Conservation (phyloP, 2,797 vertebrate genomes). For the Adelosebastes latens region DNA sequence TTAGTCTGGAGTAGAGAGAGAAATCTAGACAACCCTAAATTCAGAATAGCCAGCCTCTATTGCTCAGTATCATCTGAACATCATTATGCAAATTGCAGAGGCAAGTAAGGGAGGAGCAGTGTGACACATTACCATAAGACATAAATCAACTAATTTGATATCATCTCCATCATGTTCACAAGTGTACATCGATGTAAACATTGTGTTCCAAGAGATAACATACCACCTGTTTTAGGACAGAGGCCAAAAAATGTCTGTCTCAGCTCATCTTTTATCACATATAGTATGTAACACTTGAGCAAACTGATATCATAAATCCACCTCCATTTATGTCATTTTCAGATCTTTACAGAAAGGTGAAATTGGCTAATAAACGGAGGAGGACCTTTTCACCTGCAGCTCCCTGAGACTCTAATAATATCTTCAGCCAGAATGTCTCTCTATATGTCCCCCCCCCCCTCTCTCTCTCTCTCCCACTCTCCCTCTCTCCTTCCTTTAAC, state of each 20-base stretch:
- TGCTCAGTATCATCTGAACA: conserved; percentile 2
- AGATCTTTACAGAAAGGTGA: conserved; percentile 47
- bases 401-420: conserved; percentile 92
- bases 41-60: background rate
- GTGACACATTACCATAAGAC: conserved; percentile 20
- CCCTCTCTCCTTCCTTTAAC: conserved; percentile 67
- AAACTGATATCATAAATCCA: background rate
- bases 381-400: conserved; percentile 94
- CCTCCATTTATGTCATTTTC: conserved; percentile 10
- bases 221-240: background rate
- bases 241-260: conserved; percentile 37
- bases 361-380: conserved; percentile 56
- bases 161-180: conserved; percentile 35
- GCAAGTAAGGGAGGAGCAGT: conserved; percentile 9
- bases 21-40: background rate
- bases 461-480: conserved; percentile 30
- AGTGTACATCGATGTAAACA: conserved; percentile 24
- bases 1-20: background rate
- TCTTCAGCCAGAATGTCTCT: conserved; percentile 73
- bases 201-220: conserved; percentile 28
- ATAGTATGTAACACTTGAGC: background rate
- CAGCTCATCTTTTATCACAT: background rate
- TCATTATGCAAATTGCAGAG: conserved; percentile 21
- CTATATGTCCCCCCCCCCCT: conserved; percentile 27
- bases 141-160: conserved; percentile 27